Percentiles rank a stretch among this genome's conserved stretches.
Evolutionary conservation across 2,797 vertebrate genomes (phyloP).

Genomic region (Macrochelys suwanniensis): DNA sequence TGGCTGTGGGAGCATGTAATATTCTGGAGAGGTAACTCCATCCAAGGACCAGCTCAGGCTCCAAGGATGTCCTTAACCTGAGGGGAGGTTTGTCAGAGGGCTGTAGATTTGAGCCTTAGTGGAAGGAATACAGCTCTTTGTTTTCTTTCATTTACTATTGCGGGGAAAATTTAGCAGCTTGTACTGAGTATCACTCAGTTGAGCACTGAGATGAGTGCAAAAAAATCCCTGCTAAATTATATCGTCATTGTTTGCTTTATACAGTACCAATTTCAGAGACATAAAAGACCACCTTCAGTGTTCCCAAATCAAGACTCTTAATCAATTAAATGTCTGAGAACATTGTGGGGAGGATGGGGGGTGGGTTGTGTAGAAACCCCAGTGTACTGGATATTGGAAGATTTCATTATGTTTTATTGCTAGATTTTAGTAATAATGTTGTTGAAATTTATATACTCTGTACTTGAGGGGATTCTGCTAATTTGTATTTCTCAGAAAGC

Average conservation of each 20-base stretch:
- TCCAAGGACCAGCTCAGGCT: background rate
- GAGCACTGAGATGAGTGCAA: background rate
- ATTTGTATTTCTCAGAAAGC: background rate
- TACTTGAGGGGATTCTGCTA: background rate
- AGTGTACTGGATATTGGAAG: background rate
- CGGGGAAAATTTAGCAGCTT: background rate
- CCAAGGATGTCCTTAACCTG: background rate
- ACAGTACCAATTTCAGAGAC: background rate
- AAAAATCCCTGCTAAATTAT: background rate
- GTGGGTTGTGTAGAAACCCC: background rate
- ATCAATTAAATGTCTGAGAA: background rate
- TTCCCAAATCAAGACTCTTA: background rate
- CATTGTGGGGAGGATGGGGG: background rate
- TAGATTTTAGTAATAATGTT: background rate
- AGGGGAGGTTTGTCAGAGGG: background rate
- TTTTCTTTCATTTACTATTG: background rate
- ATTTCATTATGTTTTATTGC: slow-evolving; percentile 6
- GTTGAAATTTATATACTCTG: slow-evolving; percentile 7
- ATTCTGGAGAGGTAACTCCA: background rate
- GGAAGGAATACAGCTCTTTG: background rate
- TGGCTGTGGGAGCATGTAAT: background rate
- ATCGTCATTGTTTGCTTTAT: background rate
- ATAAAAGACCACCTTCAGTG: background rate
- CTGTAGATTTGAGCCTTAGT: background rate
- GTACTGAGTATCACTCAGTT: background rate